Evolutionary conservation across 1,140 invertebrate species (phyloP).

Genomic region (Cherax destructor): DNA sequence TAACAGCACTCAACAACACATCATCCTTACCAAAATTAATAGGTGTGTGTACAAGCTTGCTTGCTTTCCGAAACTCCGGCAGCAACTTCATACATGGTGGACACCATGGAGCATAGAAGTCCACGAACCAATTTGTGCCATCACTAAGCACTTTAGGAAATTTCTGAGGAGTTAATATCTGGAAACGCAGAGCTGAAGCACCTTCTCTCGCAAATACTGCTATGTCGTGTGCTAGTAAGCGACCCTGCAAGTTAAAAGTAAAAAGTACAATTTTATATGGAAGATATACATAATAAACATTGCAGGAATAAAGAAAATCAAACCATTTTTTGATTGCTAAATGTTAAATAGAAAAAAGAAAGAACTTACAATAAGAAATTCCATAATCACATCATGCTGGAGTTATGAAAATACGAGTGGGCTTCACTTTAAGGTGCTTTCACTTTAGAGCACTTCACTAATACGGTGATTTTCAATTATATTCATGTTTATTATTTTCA

Average conservation of each 20-base stretch:
- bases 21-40: slow-evolving; percentile 80
- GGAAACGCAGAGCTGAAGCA: slow-evolving; percentile 76
- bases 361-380: too few relatives aligned
- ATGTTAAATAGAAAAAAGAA: too few relatives aligned
- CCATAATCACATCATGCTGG: too few relatives aligned
- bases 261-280: neutral
- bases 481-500: too few relatives aligned
- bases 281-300: neutral
- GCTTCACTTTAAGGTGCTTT: too few relatives aligned
- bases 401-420: too few relatives aligned
- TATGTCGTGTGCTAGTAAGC: slow-evolving; percentile 81
- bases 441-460: too few relatives aligned
- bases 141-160: slow-evolving; percentile 77
- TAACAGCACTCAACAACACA: neutral
- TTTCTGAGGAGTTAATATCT: slow-evolving; percentile 79
- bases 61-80: slow-evolving; percentile 82
- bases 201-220: slow-evolving; percentile 83
- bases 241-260: slow-evolving; percentile 79
- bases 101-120: slow-evolving; percentile 90
- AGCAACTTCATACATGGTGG: slow-evolving; percentile 86
- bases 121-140: slow-evolving; percentile 80
- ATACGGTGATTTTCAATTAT: too few relatives aligned
- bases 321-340: too few relatives aligned
- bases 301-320: neutral
- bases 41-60: slow-evolving; percentile 72